Conservation (phyloP, 2,797 vertebrate genomes). For the Periparus ater region DNA sequence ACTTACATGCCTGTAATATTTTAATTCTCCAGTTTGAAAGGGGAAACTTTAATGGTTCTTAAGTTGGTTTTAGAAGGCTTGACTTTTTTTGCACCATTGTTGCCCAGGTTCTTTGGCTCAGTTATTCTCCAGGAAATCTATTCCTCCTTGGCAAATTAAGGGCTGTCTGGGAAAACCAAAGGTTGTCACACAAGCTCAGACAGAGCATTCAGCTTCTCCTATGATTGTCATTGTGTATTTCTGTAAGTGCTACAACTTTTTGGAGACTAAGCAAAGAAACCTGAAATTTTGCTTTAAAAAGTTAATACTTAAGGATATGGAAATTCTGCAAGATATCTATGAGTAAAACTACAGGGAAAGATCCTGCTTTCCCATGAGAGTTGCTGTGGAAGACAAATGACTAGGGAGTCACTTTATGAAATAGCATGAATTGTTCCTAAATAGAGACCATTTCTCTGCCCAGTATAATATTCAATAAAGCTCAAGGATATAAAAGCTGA, state of each 20-base stretch:
- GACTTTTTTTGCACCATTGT: not conserved
- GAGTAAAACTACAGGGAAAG: not conserved
- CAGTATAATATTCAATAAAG: not conserved
- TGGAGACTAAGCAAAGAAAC: not conserved
- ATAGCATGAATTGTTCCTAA: not conserved
- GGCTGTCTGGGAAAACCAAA: not conserved
- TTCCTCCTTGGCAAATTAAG: not conserved
- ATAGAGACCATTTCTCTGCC: not conserved
- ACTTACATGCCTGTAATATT: not conserved
- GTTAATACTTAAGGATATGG: not conserved
- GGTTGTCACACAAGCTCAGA: not conserved
- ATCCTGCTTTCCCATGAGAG: not conserved
- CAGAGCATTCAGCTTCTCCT: not conserved
- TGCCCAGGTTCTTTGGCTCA: not conserved
- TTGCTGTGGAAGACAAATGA: not conserved
- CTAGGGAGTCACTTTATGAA: not conserved
- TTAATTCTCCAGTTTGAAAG: not conserved
- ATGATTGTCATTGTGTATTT: not conserved
- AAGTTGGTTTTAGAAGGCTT: not conserved
- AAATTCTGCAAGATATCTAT: not conserved
- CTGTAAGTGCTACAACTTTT: not conserved
- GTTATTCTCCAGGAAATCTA: not conserved
- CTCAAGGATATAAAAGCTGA: not conserved
- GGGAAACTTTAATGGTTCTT: not conserved
- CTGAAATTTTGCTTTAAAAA: not conserved